Evolutionary conservation across 1,140 invertebrate species (phyloP), one percentile per base, ranked within the genome.

Genomic region (Zaprionus camerounensis): DNA sequence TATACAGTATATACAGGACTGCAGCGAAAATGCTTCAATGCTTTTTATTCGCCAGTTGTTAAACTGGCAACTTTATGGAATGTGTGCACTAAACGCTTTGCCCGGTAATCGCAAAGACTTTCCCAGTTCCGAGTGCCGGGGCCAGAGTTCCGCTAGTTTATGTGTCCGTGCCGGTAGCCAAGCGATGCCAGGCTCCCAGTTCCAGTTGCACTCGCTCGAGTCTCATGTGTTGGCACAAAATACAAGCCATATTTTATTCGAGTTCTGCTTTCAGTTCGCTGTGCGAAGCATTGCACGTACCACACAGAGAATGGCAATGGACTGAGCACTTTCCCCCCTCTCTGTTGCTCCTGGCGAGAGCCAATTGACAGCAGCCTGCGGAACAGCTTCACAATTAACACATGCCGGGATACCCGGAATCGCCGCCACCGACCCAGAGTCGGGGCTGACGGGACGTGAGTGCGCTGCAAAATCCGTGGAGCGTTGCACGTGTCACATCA

Each of bases 401-500:
- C 73, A 75, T 70, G 66, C 71, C 71, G 38, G 51, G 38, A 57
- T 69, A 57, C 66, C 58, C 49, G 26, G 65, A 46, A 68, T 67
- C 70, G 73, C 34, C 12, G 46, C 31, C 28, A 28, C 69, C 51
- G 22, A 75, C 28, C 49, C 51, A 5, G 20, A 13, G 9, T 5
- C 41, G 34, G n/a, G 34, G 49, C n/a, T 11, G 57, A 31, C 6
- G 68, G 64, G 61, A 80, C 80, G 77, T 81, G 79, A 81, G 79
- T 46, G 58, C 38, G 55, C 56, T 69, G 38, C 53, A n/a, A 82
- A 81, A 75, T 82, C 81, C 81, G 65, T 75, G 76, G 64, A 65
- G 76, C 67, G 61, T 64, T 76, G 71, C 79, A 82, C 75, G 76
- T 78, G 78, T 82, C 78, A 82, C 78, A 76, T 73, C 70, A 58